phyloP scores from a whole-genome alignment of 1,140 invertebrate genomes.

The Hyles euphorbiae region DNA sequence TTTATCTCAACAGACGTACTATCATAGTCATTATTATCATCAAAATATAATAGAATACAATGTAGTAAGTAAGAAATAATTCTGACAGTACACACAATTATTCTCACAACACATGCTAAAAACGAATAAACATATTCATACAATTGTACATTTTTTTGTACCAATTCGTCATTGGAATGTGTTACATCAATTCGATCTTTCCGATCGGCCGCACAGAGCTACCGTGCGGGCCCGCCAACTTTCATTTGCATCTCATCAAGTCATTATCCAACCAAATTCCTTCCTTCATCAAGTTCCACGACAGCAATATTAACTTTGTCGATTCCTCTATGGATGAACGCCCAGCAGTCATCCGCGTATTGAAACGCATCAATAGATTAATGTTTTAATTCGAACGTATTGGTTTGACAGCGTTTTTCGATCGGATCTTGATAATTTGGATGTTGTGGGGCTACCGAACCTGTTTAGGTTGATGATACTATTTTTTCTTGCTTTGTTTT shows the following conservation, averaged over 20 bases:
- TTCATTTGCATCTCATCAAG: too few species aligned
- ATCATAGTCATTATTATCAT: too few species aligned
- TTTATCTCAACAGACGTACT: too few species aligned
- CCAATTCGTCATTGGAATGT: constrained; percentile 32
- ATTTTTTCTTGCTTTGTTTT: too few species aligned
- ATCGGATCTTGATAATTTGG: constrained; percentile 7
- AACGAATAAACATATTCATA: too few species aligned
- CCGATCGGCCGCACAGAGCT: constrained; percentile 48
- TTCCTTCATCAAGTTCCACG: too few species aligned
- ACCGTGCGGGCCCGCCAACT: constrained; percentile 25
- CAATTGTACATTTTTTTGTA: too few species aligned
- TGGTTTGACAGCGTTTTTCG: constrained; percentile 30
- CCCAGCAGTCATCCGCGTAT: constrained; percentile 37
- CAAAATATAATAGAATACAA: too few species aligned
- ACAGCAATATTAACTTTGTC: constrained; percentile 15
- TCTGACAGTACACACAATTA: too few species aligned
- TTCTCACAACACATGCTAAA: too few species aligned
- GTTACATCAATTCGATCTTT: constrained; percentile 52
- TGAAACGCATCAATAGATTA: constrained; percentile 37
- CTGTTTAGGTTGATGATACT: neutral
- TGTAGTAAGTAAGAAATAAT: too few species aligned
- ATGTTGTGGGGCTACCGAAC: constrained; percentile 9
- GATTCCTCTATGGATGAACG: constrained; percentile 46
- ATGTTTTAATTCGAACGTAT: constrained; percentile 40
- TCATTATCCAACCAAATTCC: too few species aligned